Evolutionary conservation across 2,797 vertebrate species (phyloP).

Genomic region (Parambassis ranga): DNA sequence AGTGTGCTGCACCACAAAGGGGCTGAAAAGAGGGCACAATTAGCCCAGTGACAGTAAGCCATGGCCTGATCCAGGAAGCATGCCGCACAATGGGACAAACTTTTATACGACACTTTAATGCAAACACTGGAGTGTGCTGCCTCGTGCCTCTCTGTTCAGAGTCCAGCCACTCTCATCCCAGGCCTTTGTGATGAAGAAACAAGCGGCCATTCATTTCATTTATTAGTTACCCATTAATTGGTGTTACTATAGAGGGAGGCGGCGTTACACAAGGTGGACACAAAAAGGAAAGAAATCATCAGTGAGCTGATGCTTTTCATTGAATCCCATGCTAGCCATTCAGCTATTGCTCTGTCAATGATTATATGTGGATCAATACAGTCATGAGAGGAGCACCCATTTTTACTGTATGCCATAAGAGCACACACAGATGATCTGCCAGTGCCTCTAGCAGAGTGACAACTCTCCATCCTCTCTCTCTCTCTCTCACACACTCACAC

Average conservation of each 20-base stretch:
- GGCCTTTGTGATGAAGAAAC: slow-evolving; percentile 54
- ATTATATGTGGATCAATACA: slow-evolving; percentile 73
- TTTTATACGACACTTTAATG: slow-evolving; percentile 74
- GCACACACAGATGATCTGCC: not conserved
- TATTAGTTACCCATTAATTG: slow-evolving; percentile 70
- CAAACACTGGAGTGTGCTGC: slow-evolving; percentile 70
- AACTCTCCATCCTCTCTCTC: not conserved
- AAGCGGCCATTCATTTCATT: slow-evolving; percentile 59
- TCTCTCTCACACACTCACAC: not conserved
- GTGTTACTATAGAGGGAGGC: slow-evolving; percentile 28
- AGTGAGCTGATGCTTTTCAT: slow-evolving; percentile 66
- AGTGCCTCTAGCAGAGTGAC: not conserved
- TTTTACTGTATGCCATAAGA: slow-evolving; percentile 14
- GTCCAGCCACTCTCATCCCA: slow-evolving; percentile 17
- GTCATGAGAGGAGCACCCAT: not conserved
- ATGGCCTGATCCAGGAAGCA: slow-evolving; percentile 54
- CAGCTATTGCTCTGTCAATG: slow-evolving; percentile 71
- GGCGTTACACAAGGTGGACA: slow-evolving; percentile 24
- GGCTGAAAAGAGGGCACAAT: slow-evolving; percentile 60
- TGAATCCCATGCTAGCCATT: slow-evolving; percentile 60
- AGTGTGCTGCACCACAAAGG: slow-evolving; percentile 79
- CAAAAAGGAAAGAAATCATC: slow-evolving; percentile 53
- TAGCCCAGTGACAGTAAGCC: slow-evolving; percentile 68
- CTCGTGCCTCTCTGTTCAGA: slow-evolving; percentile 20
- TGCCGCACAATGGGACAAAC: slow-evolving; percentile 68